Evolutionary conservation across 2,797 vertebrate genomes (phyloP).

Genomic region (Rhadinocentrus ornatus): DNA sequence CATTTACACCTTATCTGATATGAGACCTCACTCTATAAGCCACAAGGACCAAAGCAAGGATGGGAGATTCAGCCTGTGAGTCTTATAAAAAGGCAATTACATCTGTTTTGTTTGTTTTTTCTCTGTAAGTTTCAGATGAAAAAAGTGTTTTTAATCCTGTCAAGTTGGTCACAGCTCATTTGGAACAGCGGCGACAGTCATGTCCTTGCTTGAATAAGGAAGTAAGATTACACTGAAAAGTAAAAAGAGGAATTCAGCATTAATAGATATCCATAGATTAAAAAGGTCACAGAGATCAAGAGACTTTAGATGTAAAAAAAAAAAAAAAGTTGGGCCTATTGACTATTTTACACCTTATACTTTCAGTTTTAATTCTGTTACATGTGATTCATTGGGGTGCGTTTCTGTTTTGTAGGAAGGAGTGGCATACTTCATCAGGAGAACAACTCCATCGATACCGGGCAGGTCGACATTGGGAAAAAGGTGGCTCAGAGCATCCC

Average conservation of each 20-base stretch:
- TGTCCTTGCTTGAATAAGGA: slow-evolving; percentile 38
- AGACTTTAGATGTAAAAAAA: not conserved
- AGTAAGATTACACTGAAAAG: slow-evolving; percentile 30
- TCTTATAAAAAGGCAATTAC: slow-evolving; percentile 74
- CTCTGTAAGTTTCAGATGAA: slow-evolving; percentile 50
- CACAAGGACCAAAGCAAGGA: slow-evolving; percentile 51
- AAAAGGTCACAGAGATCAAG: not conserved
- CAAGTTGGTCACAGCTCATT: slow-evolving; percentile 58
- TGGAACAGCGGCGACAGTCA: slow-evolving; percentile 53
- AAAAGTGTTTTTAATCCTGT: slow-evolving; percentile 59
- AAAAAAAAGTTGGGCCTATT: slow-evolving; percentile 16
- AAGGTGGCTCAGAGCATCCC: slow-evolving; percentile 89
- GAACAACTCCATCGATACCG: slow-evolving; percentile 95
- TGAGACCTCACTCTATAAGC: slow-evolving; percentile 58
- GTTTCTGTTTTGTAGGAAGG: slow-evolving; percentile 83
- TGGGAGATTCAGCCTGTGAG: slow-evolving; percentile 43
- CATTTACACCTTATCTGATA: slow-evolving; percentile 73
- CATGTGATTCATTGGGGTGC: slow-evolving; percentile 2
- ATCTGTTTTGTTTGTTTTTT: slow-evolving; percentile 37
- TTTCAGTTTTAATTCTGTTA: not conserved
- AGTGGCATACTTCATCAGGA: slow-evolving; percentile 87
- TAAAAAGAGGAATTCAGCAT: slow-evolving; percentile 15
- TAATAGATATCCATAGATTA: too few relatives aligned
- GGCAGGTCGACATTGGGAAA: slow-evolving; percentile 93
- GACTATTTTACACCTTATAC: slow-evolving; percentile 19